These are phyloP conservation scores for Ommatoiulus sabulosus DNA, from an alignment of 2,888 invertebrate species.

Conservation along the genomic window DNA sequence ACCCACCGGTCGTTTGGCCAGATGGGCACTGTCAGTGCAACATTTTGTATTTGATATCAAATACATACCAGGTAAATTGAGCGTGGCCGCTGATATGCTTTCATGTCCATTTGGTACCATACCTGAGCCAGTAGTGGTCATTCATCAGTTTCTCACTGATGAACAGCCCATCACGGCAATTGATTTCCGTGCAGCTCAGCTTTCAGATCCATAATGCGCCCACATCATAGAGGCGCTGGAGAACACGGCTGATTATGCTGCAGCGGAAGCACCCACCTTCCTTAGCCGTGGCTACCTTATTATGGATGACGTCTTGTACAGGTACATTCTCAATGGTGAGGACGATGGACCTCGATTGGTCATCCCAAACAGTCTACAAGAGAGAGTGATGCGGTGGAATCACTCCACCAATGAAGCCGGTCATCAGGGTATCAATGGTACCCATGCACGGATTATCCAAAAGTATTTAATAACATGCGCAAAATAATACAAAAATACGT, in stretches of 20 bases:
- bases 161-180: neutral
- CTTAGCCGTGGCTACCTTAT: neutral
- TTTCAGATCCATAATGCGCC: neutral
- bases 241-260: no score
- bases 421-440: neutral
- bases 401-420: neutral
- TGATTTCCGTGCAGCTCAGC: neutral
- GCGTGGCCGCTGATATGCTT: neutral
- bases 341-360: neutral
- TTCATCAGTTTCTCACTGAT: neutral
- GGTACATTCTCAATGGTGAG: neutral
- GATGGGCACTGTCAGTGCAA: neutral
- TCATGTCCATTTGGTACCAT: neutral
- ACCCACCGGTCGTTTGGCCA: neutral
- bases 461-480: neutral
- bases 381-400: neutral
- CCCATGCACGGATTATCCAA: neutral
- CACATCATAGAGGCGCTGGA: neutral
- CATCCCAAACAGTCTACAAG: neutral
- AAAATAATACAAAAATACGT: neutral
- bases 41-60: neutral
- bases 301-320: neutral
- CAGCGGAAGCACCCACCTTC: neutral
- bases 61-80: neutral
- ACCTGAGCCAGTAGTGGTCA: neutral